phyloP scores from a whole-genome alignment of 2,888 invertebrate genomes.

The Meandrusa payeni region DNA sequence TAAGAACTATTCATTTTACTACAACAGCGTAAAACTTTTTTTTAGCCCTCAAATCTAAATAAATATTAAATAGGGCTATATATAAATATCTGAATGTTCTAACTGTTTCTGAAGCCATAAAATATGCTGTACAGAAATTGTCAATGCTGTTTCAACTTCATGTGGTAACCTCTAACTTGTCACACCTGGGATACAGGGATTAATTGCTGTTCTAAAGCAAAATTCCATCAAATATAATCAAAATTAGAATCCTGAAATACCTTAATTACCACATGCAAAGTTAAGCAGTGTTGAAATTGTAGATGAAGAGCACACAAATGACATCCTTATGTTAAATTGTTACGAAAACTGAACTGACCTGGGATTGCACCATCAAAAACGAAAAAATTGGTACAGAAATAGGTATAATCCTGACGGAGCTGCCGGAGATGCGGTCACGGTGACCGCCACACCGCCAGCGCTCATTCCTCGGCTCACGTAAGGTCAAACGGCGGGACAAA shows the following conservation, averaged over 20 bases:
- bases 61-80: too few species aligned
- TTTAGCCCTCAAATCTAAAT: too few species aligned
- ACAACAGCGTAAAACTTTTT: too few species aligned
- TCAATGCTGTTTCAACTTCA: background rate
- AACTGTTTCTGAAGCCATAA: background rate
- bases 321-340: slow-evolving; percentile 33
- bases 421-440: slow-evolving; percentile 40
- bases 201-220: too few species aligned
- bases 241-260: background rate
- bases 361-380: slow-evolving; percentile 43
- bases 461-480: slow-evolving; percentile 53
- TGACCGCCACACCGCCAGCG: slow-evolving; percentile 46
- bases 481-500: slow-evolving; percentile 51
- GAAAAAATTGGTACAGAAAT: slow-evolving; percentile 35
- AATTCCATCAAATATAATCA: background rate
- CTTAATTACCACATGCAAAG: slow-evolving; percentile 25
- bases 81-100: background rate
- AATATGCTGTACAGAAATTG: background rate
- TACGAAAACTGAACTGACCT: slow-evolving; percentile 42
- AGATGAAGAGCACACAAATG: slow-evolving; percentile 29
- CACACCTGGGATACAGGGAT: too few species aligned
- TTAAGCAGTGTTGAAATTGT: slow-evolving; percentile 5
- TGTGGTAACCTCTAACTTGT: slow-evolving; percentile 21
- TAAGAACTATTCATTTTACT: too few species aligned
- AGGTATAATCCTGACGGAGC: slow-evolving; percentile 32